Conservation (phyloP, 2,888 invertebrate genomes). For the Cryptus viduatorius region DNA sequence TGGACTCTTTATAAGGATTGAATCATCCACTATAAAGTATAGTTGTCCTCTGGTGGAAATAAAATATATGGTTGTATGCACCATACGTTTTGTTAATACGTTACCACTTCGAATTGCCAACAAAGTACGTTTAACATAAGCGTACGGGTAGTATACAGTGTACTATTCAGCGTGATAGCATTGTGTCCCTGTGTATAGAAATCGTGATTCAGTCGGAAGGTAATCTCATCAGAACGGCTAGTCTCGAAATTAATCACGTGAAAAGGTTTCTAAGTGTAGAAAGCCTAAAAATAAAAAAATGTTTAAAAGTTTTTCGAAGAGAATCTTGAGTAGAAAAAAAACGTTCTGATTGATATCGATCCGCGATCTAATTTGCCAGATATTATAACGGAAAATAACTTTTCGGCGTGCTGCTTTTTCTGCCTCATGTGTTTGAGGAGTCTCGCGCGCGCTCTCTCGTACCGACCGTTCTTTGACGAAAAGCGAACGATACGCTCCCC, state of each 20-base stretch:
- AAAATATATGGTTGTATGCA: not conserved
- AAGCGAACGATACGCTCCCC: not conserved
- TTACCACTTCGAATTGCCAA: not conserved
- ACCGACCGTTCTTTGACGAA: not conserved
- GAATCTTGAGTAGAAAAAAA: too few relatives aligned
- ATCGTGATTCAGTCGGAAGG: not conserved
- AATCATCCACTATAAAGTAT: not conserved
- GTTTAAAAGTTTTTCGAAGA: too few relatives aligned
- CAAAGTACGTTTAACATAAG: not conserved
- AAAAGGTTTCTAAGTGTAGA: too few relatives aligned
- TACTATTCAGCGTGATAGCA: not conserved
- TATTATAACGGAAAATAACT: not conserved
- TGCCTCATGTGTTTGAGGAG: not conserved
- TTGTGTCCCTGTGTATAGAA: not conserved
- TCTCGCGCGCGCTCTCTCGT: not conserved
- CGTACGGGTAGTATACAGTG: not conserved
- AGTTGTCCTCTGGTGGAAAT: not conserved
- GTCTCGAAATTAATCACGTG: too few relatives aligned
- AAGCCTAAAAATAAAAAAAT: too few relatives aligned
- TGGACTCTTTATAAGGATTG: not conserved
- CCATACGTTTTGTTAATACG: not conserved
- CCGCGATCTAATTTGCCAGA: too few relatives aligned
- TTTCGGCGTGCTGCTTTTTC: not conserved
- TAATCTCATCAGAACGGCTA: too few relatives aligned
- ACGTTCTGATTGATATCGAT: too few relatives aligned